Percentiles rank a stretch among this genome's conserved stretches.
Evolutionary conservation across 1,140 invertebrate species (phyloP).

Genomic region (Drosophila insularis): DNA sequence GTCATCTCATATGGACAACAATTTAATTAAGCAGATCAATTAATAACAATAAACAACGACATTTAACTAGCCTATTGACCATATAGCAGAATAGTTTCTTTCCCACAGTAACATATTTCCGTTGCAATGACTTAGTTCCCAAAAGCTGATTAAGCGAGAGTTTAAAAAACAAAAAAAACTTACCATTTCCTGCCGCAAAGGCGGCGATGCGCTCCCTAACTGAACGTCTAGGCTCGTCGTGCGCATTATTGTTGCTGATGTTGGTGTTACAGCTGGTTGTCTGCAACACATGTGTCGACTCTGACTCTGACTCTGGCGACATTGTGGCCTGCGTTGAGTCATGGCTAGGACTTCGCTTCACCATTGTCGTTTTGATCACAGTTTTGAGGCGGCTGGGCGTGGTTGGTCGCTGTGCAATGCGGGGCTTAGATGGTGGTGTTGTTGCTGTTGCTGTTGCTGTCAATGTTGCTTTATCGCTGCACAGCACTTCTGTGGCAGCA

Average conservation of each 20-base stretch:
- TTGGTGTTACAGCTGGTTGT: constrained; percentile 32
- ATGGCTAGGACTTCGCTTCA: constrained; percentile 81
- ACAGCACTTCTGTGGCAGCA: constrained; percentile 77
- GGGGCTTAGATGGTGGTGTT: constrained; percentile 64
- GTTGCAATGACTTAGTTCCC: constrained; percentile 55
- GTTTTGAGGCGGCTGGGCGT: constrained; percentile 81
- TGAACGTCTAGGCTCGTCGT: constrained; percentile 72
- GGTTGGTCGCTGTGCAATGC: constrained; percentile 72
- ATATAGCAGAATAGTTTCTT: constrained; percentile 43
- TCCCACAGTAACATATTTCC: constrained; percentile 67
- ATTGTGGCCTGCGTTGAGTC: constrained; percentile 67
- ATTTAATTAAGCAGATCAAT: constrained; percentile 46
- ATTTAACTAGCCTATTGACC: constrained; percentile 69
- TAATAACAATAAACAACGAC: constrained; percentile 62
- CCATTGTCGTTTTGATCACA: constrained; percentile 82
- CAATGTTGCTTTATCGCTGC: constrained; percentile 75
- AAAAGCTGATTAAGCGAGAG: constrained; percentile 69
- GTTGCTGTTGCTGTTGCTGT: constrained; percentile 47
- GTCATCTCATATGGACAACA: neutral
- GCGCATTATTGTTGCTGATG: constrained; percentile 33
- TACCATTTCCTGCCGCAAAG: constrained; percentile 81
- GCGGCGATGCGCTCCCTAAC: constrained; percentile 81
- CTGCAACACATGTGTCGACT: constrained; percentile 57
- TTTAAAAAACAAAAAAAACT: constrained; percentile 47
- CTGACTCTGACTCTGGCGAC: constrained; percentile 24